These are phyloP conservation scores for Oscheius sp. DNA, from an alignment of 2,888 invertebrate species.

Conservation along the genomic window DNA sequence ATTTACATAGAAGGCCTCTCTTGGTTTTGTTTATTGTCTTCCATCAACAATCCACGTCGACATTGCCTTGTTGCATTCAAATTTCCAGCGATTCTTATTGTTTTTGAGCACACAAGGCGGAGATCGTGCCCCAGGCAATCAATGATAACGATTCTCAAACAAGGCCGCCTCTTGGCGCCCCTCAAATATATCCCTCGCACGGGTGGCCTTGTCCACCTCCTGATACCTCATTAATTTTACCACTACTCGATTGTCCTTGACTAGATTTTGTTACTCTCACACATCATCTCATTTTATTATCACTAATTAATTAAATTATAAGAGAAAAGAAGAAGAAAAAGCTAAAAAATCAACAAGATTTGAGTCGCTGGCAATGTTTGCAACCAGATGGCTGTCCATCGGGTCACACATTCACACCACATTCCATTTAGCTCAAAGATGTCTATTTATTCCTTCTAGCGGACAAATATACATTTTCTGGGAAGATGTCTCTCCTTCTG, in stretches of 20 bases:
- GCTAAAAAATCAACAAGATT: neutral
- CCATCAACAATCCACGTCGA: no score
- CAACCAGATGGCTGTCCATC: neutral
- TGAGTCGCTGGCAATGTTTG: neutral
- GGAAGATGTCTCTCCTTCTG: no score
- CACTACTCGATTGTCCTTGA: slow-evolving; percentile 19
- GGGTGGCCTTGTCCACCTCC: slow-evolving; percentile 16
- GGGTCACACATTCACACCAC: slow-evolving; percentile 2
- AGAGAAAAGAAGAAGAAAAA: neutral
- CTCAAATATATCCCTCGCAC: slow-evolving; percentile 27
- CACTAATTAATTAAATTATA: neutral
- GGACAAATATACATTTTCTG: neutral
- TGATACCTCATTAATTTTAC: slow-evolving; percentile 39
- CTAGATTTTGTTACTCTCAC: neutral
- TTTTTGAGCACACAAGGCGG: no score
- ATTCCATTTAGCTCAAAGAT: slow-evolving; percentile 7
- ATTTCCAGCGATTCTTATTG: no score
- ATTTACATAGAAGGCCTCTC: no score
- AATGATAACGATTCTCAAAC: slow-evolving; percentile 39
- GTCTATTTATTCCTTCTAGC: neutral
- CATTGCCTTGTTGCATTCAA: no score
- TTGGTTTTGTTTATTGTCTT: no score
- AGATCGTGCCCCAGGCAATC: slow-evolving; percentile 29
- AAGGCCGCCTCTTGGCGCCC: slow-evolving; percentile 31
- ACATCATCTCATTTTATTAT: slow-evolving; percentile 1